Percentiles rank a stretch among this genome's conserved stretches.
Conservation (phyloP, 37 sponge, comb jelly and placozoan species). For the Agelas oroides region DNA sequence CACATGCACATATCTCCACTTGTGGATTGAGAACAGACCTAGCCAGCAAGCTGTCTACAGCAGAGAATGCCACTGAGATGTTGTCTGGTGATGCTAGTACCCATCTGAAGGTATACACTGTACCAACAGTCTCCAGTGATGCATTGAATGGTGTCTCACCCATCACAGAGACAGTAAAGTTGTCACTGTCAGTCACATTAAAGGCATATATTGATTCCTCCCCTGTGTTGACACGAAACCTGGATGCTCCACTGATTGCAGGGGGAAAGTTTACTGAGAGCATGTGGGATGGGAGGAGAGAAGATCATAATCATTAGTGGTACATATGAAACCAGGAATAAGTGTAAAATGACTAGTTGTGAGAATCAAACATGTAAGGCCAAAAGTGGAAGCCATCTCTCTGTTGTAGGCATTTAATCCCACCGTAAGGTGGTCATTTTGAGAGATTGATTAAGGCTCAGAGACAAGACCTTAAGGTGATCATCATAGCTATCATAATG, state of each 20-base stretch:
- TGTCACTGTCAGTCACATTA: slow-evolving; percentile 35
- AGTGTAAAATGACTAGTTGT: too few species aligned
- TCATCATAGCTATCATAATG: too few species aligned
- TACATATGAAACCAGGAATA: too few species aligned
- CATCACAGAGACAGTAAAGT: slow-evolving; percentile 8
- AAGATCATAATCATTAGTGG: not conserved
- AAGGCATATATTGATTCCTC: slow-evolving; percentile 26
- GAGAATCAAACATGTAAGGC: too few species aligned
- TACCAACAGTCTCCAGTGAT: not conserved
- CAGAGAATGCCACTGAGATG: slow-evolving; percentile 22
- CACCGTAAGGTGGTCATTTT: too few species aligned
- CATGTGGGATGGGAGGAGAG: not conserved
- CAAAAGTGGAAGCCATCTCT: too few species aligned
- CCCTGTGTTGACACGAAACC: slow-evolving; percentile 31
- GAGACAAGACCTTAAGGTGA: too few species aligned
- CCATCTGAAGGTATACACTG: slow-evolving; percentile 36
- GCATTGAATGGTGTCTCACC: slow-evolving; percentile 6
- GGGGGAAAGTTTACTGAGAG: slow-evolving; percentile 67
- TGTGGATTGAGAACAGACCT: slow-evolving; percentile 6
- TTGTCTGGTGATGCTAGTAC: not conserved
- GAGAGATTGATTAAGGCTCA: too few species aligned
- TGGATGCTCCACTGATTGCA: slow-evolving; percentile 33
- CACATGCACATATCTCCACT: slow-evolving; percentile 63
- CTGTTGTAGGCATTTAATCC: too few species aligned
- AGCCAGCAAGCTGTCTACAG: slow-evolving; percentile 41